Evolutionary conservation across 2,113 vertebrate species (phyloP).

Genomic region (Conger conger): DNA sequence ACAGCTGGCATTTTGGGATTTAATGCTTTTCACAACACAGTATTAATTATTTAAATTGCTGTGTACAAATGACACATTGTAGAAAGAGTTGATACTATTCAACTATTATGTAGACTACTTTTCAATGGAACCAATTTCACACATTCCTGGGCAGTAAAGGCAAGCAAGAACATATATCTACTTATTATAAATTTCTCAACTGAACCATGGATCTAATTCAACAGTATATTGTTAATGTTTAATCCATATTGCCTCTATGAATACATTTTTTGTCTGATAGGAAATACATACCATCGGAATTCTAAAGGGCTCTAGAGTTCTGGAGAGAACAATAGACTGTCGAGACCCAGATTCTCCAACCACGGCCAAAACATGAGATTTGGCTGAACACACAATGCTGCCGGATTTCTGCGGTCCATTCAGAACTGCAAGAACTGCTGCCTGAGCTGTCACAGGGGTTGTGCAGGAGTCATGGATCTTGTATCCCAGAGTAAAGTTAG

Average conservation of each 20-base stretch:
- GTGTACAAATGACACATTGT: too few species aligned
- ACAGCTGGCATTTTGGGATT: too few species aligned
- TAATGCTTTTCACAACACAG: too few species aligned
- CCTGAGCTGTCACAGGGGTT: background rate
- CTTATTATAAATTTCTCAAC: too few species aligned
- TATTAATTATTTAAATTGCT: too few species aligned
- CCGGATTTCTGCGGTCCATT: constrained; percentile 14
- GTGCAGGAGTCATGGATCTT: constrained; percentile 35
- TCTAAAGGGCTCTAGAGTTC: constrained; percentile 27
- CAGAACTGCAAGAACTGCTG: constrained; percentile 18
- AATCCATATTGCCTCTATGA: too few species aligned
- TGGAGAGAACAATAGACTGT: constrained; percentile 28
- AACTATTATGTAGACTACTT: too few species aligned
- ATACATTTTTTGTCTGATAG: background rate
- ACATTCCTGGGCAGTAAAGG: too few species aligned
- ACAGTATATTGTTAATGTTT: background rate
- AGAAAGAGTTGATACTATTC: too few species aligned
- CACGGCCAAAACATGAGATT: constrained; percentile 11
- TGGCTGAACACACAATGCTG: constrained; percentile 3
- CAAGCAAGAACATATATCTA: too few species aligned
- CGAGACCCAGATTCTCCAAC: constrained; percentile 33
- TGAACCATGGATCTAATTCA: too few species aligned
- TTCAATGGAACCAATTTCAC: too few species aligned
- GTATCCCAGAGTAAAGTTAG: constrained; percentile 31
- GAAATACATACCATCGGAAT: constrained; percentile 29